A percentile compares a stretch with the other conserved stretches of the same genome.
phyloP scores from a whole-genome alignment of 2,888 invertebrate species.

The Eupithecia subfuscata region DNA sequence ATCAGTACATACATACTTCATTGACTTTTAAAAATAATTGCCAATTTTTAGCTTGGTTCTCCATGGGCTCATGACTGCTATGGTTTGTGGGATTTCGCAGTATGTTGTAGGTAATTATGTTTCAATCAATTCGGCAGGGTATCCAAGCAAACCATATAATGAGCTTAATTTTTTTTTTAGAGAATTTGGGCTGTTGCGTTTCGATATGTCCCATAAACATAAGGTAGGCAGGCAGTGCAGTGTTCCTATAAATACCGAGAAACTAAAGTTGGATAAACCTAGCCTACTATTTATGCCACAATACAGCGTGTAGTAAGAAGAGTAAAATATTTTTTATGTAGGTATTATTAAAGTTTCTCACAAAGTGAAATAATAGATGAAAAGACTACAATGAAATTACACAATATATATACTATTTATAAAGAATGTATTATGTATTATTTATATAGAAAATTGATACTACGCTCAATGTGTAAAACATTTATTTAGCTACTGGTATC shows the following conservation, averaged over 20 bases:
- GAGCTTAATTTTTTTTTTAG: background rate
- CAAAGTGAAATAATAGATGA: constrained; percentile 9
- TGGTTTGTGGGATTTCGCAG: background rate
- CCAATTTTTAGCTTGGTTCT: background rate
- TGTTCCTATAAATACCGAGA: background rate
- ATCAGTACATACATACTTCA: background rate
- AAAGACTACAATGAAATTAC: constrained; percentile 4
- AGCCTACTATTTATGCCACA: background rate
- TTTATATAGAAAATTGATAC: too few relatives aligned
- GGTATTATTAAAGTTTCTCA: background rate
- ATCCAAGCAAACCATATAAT: background rate
- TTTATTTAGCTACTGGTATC: background rate
- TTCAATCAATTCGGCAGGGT: background rate
- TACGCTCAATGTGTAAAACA: constrained; percentile 10
- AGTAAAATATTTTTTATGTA: background rate
- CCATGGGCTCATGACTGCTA: background rate
- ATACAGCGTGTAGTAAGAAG: background rate
- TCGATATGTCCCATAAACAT: background rate
- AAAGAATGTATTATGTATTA: too few relatives aligned
- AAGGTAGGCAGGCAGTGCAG: background rate
- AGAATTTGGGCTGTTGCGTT: background rate
- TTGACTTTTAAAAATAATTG: background rate
- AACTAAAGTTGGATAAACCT: background rate
- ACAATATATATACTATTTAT: background rate
- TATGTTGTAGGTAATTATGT: background rate